These are phyloP conservation scores for Apomyelois bistriatella DNA, from an alignment of 2,888 invertebrate genomes.

Conservation along the genomic window DNA sequence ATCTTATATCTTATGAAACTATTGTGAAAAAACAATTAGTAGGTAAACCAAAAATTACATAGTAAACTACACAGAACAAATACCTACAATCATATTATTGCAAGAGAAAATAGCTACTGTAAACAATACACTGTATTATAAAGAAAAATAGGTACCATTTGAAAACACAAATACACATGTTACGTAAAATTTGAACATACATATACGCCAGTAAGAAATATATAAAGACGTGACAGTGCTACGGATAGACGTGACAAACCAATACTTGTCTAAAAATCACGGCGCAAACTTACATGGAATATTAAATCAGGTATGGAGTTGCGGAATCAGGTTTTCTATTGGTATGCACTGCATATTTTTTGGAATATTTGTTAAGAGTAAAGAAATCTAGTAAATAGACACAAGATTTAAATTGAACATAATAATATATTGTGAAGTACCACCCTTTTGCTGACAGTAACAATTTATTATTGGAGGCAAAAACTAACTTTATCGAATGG, in stretches of 20 bases:
- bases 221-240: constrained; percentile 37
- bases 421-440: no score
- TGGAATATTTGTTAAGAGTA: constrained; percentile 4
- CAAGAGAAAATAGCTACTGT: no score
- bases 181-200: constrained; percentile 7
- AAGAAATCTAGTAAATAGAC: background rate
- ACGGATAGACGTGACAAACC: constrained; percentile 49
- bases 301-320: constrained; percentile 47
- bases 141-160: background rate
- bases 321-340: constrained; percentile 25
- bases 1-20: no score
- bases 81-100: no score
- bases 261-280: constrained; percentile 55
- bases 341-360: constrained; percentile 18
- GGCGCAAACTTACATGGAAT: constrained; percentile 51
- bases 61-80: no score
- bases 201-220: constrained; percentile 35
- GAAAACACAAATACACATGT: background rate
- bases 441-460: no score
- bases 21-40: no score
- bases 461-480: no score
- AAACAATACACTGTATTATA: background rate
- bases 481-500: no score
- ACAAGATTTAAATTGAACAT: no score
- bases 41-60: no score